Conservation (phyloP, 2,113 vertebrate species). For the Pelusios castaneus region DNA sequence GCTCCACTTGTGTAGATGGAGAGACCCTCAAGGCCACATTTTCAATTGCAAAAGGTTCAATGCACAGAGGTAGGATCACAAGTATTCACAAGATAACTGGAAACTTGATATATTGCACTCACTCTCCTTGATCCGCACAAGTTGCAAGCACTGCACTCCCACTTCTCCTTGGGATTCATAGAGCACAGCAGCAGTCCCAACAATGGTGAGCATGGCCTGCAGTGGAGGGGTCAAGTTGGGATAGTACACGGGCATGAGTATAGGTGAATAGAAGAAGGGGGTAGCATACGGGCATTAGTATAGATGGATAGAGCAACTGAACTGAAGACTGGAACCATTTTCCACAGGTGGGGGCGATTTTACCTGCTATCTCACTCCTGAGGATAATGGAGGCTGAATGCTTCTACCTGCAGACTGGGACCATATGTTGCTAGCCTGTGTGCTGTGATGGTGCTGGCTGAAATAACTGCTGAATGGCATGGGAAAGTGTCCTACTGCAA, state of each 20-base stretch:
- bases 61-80: not conserved
- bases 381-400: too few relatives aligned
- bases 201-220: too few relatives aligned
- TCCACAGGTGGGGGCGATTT: too few relatives aligned
- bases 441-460: too few relatives aligned
- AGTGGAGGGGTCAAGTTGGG: not conserved
- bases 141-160: not conserved
- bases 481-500: too few relatives aligned
- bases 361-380: too few relatives aligned
- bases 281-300: too few relatives aligned
- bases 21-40: not conserved
- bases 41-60: not conserved
- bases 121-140: not conserved
- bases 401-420: too few relatives aligned
- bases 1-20: not conserved
- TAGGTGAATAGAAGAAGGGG: too few relatives aligned
- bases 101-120: not conserved
- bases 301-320: not conserved
- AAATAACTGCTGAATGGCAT: too few relatives aligned
- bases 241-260: not conserved
- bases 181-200: not conserved
- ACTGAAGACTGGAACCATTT: not conserved
- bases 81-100: not conserved
- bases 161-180: not conserved
- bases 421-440: too few relatives aligned